Percentiles rank a stretch among this genome's conserved stretches.
Evolutionary conservation across 2,113 vertebrate genomes (phyloP).

Genomic region (Nansenia antarctica): DNA sequence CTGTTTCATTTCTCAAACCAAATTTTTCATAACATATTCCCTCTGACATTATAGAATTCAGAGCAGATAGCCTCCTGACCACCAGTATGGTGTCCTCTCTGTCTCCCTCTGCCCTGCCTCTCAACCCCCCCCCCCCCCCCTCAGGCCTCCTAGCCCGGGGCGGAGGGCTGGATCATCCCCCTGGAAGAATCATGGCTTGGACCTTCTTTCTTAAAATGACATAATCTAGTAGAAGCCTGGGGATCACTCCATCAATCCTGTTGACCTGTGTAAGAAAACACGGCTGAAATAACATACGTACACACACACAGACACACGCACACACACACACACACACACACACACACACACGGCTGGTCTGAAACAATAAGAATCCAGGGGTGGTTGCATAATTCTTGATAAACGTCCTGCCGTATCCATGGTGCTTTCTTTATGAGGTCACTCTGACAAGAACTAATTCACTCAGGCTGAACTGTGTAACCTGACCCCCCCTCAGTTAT

Average conservation of each 20-base stretch:
- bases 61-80: too few species aligned
- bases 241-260: slow-evolving; percentile 25
- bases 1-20: neutral
- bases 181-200: neutral
- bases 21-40: neutral
- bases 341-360: slow-evolving; percentile 21
- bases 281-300: slow-evolving; percentile 20
- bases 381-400: slow-evolving; percentile 50
- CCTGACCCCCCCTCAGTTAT: slow-evolving; percentile 30
- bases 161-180: neutral
- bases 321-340: slow-evolving; percentile 15
- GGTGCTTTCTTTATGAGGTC: slow-evolving; percentile 62
- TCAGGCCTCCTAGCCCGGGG: too few species aligned
- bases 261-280: slow-evolving; percentile 16
- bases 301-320: neutral
- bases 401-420: slow-evolving; percentile 42
- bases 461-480: slow-evolving; percentile 31
- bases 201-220: neutral
- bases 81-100: neutral
- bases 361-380: slow-evolving; percentile 42
- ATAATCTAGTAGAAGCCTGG: slow-evolving; percentile 22
- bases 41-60: too few species aligned
- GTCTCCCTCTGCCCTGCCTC: neutral
- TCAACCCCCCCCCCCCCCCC: too few species aligned
- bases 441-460: slow-evolving; percentile 52